phyloP scores from a whole-genome alignment of 2,797 vertebrate species.

The Bradypodion pumilum region DNA sequence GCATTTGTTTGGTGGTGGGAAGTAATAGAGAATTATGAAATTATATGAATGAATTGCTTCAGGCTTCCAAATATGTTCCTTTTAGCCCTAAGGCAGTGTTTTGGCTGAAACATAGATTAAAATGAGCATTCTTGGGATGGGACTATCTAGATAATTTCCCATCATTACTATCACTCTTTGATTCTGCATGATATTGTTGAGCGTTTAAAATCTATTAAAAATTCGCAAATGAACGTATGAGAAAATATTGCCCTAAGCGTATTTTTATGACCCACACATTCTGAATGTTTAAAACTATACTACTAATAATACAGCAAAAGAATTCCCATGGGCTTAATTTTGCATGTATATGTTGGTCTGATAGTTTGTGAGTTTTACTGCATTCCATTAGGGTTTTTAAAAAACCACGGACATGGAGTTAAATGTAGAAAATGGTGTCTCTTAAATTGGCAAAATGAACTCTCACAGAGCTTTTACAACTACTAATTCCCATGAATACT shows the following conservation, averaged over 20 bases:
- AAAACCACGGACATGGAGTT: conserved; percentile 53
- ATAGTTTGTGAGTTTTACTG: conserved; percentile 74
- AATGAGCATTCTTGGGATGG: conserved; percentile 36
- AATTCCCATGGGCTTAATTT: conserved; percentile 73
- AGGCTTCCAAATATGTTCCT: conserved; percentile 59
- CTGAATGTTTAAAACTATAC: conserved; percentile 71
- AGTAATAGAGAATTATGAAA: conserved; percentile 50
- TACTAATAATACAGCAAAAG: conserved; percentile 69
- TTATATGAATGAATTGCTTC: conserved; percentile 51
- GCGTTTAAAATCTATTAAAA: conserved; percentile 62
- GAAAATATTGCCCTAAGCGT: conserved; percentile 70
- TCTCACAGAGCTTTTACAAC: conserved; percentile 66
- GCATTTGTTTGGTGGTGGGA: conserved; percentile 43
- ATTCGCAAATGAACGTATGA: conserved; percentile 68
- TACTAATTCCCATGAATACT: conserved; percentile 68
- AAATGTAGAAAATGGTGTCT: conserved; percentile 70
- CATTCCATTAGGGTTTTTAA: conserved; percentile 72
- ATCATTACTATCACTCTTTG: conserved; percentile 29
- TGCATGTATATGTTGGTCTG: conserved; percentile 66
- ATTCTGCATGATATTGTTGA: conserved; percentile 58
- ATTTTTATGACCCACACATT: conserved; percentile 72
- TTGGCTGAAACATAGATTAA: conserved; percentile 47
- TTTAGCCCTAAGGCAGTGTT: conserved; percentile 37
- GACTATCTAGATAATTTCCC: conserved; percentile 7
- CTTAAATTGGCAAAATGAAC: conserved; percentile 65